Percentiles rank a stretch among this genome's conserved stretches.
Conservation (phyloP, 2,113 vertebrate genomes). For the Atlantisia rogersi region DNA sequence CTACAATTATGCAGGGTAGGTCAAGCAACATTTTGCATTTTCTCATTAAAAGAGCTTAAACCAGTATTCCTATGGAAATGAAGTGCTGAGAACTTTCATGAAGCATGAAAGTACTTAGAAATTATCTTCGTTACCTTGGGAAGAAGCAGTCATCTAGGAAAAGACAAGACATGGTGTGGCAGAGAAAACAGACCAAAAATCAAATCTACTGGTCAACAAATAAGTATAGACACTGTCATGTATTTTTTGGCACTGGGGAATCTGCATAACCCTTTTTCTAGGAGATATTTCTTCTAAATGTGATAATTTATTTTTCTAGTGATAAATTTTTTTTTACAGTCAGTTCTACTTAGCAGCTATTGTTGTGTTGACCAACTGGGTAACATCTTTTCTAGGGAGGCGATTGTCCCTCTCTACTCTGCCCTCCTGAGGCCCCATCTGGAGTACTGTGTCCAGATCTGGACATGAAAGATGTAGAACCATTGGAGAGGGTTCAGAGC, state of each 20-base stretch:
- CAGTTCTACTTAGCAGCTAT: not conserved
- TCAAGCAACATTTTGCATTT: not conserved
- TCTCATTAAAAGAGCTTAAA: not conserved
- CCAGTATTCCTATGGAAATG: not conserved
- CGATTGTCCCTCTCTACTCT: too few relatives aligned
- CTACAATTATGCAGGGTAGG: not conserved
- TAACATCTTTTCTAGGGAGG: not conserved
- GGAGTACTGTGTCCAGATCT: too few relatives aligned
- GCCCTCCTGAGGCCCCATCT: too few relatives aligned
- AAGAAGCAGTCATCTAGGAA: not conserved
- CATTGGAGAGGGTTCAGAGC: too few relatives aligned
- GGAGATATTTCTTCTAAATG: not conserved
- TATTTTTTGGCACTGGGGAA: not conserved
- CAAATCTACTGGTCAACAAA: not conserved
- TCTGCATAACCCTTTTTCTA: not conserved
- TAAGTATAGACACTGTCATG: not conserved
- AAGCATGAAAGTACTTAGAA: not conserved
- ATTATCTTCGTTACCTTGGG: not conserved
- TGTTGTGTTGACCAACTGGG: not conserved
- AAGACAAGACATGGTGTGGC: not conserved
- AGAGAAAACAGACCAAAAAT: not conserved
- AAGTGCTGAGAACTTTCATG: not conserved
- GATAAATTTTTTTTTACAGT: not conserved
- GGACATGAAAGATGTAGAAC: too few relatives aligned
- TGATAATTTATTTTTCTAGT: not conserved